phyloP scores from a whole-genome alignment of 2,888 invertebrate species.

The Cistogaster globosa region DNA sequence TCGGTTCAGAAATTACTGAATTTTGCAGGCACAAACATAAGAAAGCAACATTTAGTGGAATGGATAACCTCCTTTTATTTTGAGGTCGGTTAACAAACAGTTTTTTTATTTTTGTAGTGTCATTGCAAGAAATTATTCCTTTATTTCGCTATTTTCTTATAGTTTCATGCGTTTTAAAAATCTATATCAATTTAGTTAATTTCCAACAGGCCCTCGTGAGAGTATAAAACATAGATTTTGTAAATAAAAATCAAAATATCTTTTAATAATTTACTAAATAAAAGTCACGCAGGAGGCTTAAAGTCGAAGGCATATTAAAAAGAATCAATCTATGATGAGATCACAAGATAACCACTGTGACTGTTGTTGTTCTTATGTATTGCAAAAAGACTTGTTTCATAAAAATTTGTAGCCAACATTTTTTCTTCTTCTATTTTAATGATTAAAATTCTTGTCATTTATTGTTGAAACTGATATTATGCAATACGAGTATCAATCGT shows the following conservation, averaged over 20 bases:
- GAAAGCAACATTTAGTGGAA: no score
- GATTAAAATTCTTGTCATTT: constrained; percentile 43
- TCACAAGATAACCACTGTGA: neutral
- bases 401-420: neutral
- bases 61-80: no score
- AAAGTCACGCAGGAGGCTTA: constrained; percentile 38
- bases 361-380: neutral
- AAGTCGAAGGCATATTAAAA: constrained; percentile 14
- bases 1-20: no score
- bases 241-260: constrained; percentile 27
- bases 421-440: neutral
- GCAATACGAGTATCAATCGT: constrained; percentile 22
- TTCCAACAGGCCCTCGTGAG: no score
- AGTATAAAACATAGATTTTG: neutral
- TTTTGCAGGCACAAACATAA: no score
- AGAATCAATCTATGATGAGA: neutral
- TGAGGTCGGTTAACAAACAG: no score
- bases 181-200: no score
- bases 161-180: no score
- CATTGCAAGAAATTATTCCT: no score
- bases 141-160: no score
- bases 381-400: neutral
- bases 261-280: constrained; percentile 17
- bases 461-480: constrained; percentile 35
- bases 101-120: no score